Base-by-base conservation (phyloP, 2,797 vertebrate species). In the Cirrhinus mrigala region DNA sequence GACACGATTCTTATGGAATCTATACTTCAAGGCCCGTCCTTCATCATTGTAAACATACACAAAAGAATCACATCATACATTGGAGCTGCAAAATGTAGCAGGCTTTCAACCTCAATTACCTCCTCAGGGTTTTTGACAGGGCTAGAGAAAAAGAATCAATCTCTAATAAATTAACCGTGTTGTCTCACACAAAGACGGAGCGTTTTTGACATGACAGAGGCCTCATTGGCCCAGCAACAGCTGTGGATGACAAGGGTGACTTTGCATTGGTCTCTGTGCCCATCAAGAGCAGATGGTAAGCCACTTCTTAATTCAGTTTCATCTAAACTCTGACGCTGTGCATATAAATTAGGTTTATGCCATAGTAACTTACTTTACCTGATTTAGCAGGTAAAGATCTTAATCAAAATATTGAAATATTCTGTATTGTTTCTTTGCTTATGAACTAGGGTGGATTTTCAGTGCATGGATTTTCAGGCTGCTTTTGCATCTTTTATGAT, bases 61-160 rank as follows among this genome's bases (percentile, higher is more conserved):
- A 92, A 89, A 89, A 88, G 85, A 85, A 85, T 68, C 84, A 37
- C 75, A 85, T 80, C 83, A 83, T 88, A 89, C 85, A 83, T 62
- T 54, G 84, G 44, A 80, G 78, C 69, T 56, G 40, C 22, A 78
- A 85, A 87, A 87, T 85, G 87, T 81, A 71, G 86, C 88, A 83
- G 80, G 83, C 85, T 90, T 91, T 92, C 91, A 91, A 89, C 88
- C 90, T 89, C 89, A 91, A 91, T 91, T 92, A 91, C 89, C 89
- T 86, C 85, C 79, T 70, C 82, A 71, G 83, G 74, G 82, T 87
- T 90, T 85, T 22, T 86, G 86, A 88, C 84, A 85, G 85, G 75
- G 27, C n/a, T 48, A 73, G 75, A 84, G n/a, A 70, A 79, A 56
- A 78, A 88, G 89, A 88, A 92, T 92, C 91, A 89, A 91, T 92